Evolutionary conservation across 2,113 vertebrate species (phyloP).

Genomic region (Siniperca knerii): DNA sequence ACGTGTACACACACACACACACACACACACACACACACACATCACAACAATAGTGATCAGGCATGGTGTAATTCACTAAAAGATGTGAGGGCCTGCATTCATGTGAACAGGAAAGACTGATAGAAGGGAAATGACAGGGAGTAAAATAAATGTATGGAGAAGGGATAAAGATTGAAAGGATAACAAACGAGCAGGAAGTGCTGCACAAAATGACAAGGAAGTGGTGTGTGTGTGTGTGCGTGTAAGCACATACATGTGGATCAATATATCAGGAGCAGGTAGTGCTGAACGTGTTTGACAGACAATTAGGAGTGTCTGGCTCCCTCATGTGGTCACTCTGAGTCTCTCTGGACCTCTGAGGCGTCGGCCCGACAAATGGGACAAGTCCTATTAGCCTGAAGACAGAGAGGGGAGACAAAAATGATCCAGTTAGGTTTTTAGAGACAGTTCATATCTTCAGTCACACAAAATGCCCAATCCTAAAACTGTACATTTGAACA

Average conservation of each 20-base stretch:
- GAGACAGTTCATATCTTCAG: neutral
- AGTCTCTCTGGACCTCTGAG: constrained; percentile 98
- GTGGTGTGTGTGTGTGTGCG: constrained; percentile 60
- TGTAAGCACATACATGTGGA: constrained; percentile 82
- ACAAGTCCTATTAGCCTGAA: constrained; percentile 97
- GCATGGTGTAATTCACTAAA: constrained; percentile 28
- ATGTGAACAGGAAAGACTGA: constrained; percentile 30
- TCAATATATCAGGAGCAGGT: constrained; percentile 80
- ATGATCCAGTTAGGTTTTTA: neutral
- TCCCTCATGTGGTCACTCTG: constrained; percentile 89
- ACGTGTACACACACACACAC: constrained; percentile 7
- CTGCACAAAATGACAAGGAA: constrained; percentile 42
- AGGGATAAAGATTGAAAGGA: constrained; percentile 14
- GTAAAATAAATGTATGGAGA: neutral
- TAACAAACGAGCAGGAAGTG: constrained; percentile 40
- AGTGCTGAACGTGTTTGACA: constrained; percentile 64
- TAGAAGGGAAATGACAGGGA: no score
- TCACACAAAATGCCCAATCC: neutral
- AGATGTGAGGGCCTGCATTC: constrained; percentile 20
- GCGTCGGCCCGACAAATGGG: constrained; percentile 98
- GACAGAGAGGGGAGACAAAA: constrained; percentile 16
- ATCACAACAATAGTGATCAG: constrained; percentile 27
- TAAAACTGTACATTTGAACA: neutral
- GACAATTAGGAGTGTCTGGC: constrained; percentile 56
- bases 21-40: constrained; percentile 32